Conservation (phyloP, 2,888 invertebrate species). For the Doris montereyensis region DNA sequence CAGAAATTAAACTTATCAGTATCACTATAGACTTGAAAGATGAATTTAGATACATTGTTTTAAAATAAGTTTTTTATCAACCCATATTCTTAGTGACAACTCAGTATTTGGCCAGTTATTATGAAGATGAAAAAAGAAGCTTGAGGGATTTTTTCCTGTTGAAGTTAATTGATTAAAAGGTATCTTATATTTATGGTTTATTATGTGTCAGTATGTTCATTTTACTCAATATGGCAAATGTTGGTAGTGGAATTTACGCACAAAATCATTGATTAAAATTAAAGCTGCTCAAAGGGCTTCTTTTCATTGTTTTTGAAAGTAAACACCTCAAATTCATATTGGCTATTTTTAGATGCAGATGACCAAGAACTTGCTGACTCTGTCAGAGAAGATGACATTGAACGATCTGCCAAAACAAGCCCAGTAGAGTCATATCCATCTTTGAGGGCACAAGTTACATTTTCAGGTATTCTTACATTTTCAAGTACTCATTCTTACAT, state of each 20-base stretch:
- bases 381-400: constrained; percentile 53
- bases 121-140: too few relatives aligned
- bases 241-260: neutral
- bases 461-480: constrained; percentile 16
- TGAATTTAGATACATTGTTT: too few relatives aligned
- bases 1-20: too few relatives aligned
- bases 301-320: neutral
- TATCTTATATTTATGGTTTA: too few relatives aligned
- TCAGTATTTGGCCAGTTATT: too few relatives aligned
- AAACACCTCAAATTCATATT: neutral
- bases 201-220: too few relatives aligned
- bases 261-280: neutral
- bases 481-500: neutral
- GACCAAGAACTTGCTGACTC: constrained; percentile 38
- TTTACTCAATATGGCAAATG: too few relatives aligned
- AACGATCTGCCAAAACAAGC: constrained; percentile 46
- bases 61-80: too few relatives aligned
- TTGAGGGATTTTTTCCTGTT: too few relatives aligned
- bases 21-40: too few relatives aligned
- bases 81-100: too few relatives aligned
- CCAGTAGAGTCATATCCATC: constrained; percentile 46
- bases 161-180: too few relatives aligned
- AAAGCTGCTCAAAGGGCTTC: neutral
- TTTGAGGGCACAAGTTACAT: constrained; percentile 26
- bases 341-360: neutral